A percentile compares a stretch with the other conserved stretches of the same genome.
Evolutionary conservation across 2,113 vertebrate genomes (phyloP).

Genomic region (Coracopsis vasa): DNA sequence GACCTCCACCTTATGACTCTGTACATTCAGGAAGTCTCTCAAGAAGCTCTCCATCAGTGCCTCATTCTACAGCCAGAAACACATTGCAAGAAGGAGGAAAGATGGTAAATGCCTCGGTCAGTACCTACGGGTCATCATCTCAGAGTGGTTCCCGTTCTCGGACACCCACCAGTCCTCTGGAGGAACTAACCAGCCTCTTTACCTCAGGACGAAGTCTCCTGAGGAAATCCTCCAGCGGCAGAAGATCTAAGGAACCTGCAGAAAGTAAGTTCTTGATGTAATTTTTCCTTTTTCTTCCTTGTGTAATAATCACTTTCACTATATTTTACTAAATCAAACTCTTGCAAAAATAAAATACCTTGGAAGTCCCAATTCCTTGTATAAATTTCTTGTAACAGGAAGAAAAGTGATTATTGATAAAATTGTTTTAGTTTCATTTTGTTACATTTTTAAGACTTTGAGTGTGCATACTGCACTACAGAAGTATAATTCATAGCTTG

Average conservation of each 20-base stretch:
- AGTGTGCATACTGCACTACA: neutral
- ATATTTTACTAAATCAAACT: neutral
- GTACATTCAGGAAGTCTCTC: constrained; percentile 88
- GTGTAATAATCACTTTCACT: neutral
- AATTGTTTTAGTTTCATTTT: neutral
- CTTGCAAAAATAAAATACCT: neutral
- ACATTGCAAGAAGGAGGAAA: constrained; percentile 85
- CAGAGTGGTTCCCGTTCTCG: constrained; percentile 85
- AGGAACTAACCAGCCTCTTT: constrained; percentile 88
- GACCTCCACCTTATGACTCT: constrained; percentile 91
- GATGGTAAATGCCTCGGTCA: constrained; percentile 80
- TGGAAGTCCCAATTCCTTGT: neutral
- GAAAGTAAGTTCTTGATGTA: constrained; percentile 82
- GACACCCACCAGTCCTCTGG: constrained; percentile 92
- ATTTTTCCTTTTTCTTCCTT: neutral
- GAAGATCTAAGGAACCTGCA: constrained; percentile 84
- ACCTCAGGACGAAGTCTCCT: constrained; percentile 85
- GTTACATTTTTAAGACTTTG: neutral
- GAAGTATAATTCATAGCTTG: neutral
- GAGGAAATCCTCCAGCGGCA: constrained; percentile 86
- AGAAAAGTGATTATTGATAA: neutral
- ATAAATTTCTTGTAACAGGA: neutral
- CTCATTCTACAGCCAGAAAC: constrained; percentile 82
- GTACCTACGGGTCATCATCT: constrained; percentile 80
- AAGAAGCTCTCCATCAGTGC: constrained; percentile 88